Evolutionary conservation across 2,113 vertebrate genomes (phyloP).

Genomic region (Entomyzon cyanotis): DNA sequence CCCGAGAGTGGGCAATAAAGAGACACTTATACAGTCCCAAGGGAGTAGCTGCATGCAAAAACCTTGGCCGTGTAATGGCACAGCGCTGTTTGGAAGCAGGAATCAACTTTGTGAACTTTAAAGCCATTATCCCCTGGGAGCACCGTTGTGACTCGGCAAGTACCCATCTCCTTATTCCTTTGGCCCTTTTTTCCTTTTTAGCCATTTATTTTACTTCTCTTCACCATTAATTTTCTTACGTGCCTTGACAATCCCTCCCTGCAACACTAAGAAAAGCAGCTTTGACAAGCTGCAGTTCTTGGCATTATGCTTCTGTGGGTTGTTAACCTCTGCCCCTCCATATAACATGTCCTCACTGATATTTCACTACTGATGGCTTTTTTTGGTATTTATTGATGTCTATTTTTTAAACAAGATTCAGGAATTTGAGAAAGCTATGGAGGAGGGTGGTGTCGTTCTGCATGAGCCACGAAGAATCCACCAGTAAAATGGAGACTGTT

Average conservation of each 20-base stretch:
- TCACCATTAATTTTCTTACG: neutral
- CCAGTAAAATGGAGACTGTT: neutral
- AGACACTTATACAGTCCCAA: slow-evolving; percentile 83
- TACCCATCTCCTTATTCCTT: neutral
- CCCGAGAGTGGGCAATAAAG: slow-evolving; percentile 92
- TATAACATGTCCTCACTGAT: neutral
- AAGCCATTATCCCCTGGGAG: slow-evolving; percentile 83
- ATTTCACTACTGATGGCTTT: neutral
- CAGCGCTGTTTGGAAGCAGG: slow-evolving; percentile 88
- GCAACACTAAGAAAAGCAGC: neutral
- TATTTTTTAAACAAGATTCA: slow-evolving; percentile 78
- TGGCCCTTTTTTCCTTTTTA: neutral
- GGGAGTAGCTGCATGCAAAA: slow-evolving; percentile 83
- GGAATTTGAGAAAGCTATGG: slow-evolving; percentile 81
- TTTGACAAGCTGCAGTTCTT: neutral
- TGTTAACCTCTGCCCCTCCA: neutral
- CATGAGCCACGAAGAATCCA: slow-evolving; percentile 86
- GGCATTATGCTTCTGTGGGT: neutral
- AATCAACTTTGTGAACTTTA: slow-evolving; percentile 86
- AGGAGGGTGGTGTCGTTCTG: slow-evolving; percentile 84
- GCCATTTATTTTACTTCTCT: neutral
- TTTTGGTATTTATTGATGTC: neutral
- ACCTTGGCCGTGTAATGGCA: slow-evolving; percentile 86
- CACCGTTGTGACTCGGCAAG: slow-evolving; percentile 82
- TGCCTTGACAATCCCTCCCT: neutral